Evolutionary conservation across 2,113 vertebrate genomes (phyloP), one percentile per base, ranked within the genome.

Genomic region (Toxotes jaculatrix): DNA sequence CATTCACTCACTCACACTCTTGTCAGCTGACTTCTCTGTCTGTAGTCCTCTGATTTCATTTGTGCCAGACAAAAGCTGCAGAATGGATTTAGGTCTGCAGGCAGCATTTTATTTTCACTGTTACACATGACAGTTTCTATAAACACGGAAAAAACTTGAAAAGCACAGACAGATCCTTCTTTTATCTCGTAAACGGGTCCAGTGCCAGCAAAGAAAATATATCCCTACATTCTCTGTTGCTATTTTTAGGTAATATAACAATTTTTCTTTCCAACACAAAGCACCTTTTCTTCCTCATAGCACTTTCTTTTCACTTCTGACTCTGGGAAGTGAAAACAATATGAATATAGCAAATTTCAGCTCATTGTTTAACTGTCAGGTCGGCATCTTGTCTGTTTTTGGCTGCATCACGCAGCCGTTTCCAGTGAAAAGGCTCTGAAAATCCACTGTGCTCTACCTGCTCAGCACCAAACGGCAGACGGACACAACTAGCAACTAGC

Each of bases 11-110:
- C 73, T 55, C 63, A 32, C 76, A 14, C 64, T 3, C 38, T 1
- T 2, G 17, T 80, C 60, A 73, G 77, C 77, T 78, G 65, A 72
- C 66, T 51, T 51, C 19, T 3, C 7, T 19, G 7, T 17, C 49
- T 21, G 49, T n/a, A 2, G 7, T 9, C 19, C 19, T 51, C 19
- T 51, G 49, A n/a, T 51, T 51, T 51, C 49, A 51, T 51, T 51
- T 51, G 19, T 23, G n/a, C 10, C 17, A 43, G 8, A 82, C 38
- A 38, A 77, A 79, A 57, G 19, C n/a, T 31, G 45, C 14, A 12
- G 21, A 57, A 83, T 4, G 0, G 71, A 77, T 17, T 66, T 7
- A 31, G 7, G 10, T 68, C 16, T 19, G 43, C 5, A 45, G 5
- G 13, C 47, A 49, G 3, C 5, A 1, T 47, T 47, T 49, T 49